Percentiles rank a stretch among this genome's conserved stretches.
These are phyloP conservation scores for Anticlea derivata DNA, from an alignment of 2,888 invertebrate species.

Conservation along the genomic window DNA sequence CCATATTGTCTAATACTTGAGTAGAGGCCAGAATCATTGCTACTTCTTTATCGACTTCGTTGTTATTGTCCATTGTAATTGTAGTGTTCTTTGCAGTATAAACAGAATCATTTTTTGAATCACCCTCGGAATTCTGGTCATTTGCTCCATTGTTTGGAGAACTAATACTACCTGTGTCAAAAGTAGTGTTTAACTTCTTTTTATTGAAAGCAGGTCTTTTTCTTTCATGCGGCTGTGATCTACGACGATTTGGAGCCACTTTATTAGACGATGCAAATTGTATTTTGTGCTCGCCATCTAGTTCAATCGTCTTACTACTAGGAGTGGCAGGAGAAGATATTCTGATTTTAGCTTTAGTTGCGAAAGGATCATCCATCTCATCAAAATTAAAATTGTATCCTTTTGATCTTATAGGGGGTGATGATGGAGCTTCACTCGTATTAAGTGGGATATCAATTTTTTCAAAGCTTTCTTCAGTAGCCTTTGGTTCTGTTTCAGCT, in stretches of 20 bases:
- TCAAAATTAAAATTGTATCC: constrained; percentile 74
- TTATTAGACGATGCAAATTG: constrained; percentile 34
- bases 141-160: background rate
- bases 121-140: constrained; percentile 3
- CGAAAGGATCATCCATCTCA: constrained; percentile 70
- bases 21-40: constrained; percentile 8
- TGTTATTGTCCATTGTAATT: background rate
- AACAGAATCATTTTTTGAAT: background rate
- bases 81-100: background rate
- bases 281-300: constrained; percentile 26
- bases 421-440: constrained; percentile 46
- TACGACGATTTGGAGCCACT: constrained; percentile 49
- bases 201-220: constrained; percentile 45
- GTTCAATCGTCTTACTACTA: constrained; percentile 30
- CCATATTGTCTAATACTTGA: constrained; percentile 11
- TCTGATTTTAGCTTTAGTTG: constrained; percentile 65
- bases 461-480: constrained; percentile 34
- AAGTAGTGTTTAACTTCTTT: constrained; percentile 51
- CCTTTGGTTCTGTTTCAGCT: constrained; percentile 35
- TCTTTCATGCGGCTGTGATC: constrained; percentile 52
- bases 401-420: constrained; percentile 63
- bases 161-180: constrained; percentile 32
- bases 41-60: constrained; percentile 5
- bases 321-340: constrained; percentile 55
- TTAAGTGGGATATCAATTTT: constrained; percentile 37